phyloP scores from a whole-genome alignment of 2,797 vertebrate genomes.

The Eleutherodactylus coqui region DNA sequence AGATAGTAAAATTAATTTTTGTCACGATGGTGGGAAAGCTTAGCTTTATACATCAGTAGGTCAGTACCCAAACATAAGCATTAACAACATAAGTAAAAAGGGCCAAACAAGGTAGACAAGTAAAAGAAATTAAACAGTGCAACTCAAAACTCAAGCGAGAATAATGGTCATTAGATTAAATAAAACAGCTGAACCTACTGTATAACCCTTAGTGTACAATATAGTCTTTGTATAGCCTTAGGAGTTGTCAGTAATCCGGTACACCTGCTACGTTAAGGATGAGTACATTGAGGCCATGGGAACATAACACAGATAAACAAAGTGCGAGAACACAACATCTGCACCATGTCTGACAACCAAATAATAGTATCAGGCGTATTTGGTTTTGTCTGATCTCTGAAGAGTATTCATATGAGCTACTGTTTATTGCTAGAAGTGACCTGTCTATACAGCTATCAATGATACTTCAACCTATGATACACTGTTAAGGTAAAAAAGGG shows the following conservation, averaged over 20 bases:
- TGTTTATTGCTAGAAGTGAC: too few relatives aligned
- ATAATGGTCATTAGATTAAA: not conserved
- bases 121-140: not conserved
- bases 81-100: not conserved
- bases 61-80: not conserved
- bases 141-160: not conserved
- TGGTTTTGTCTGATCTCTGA: not conserved
- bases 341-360: not conserved
- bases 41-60: not conserved
- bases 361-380: not conserved
- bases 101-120: not conserved
- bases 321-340: not conserved
- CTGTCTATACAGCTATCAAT: too few relatives aligned
- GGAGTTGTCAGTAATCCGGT: not conserved
- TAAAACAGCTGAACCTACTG: not conserved
- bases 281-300: not conserved
- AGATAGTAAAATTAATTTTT: not conserved
- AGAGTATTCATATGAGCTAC: not conserved
- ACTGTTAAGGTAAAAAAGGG: too few relatives aligned
- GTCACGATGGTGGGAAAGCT: not conserved
- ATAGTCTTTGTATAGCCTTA: not conserved
- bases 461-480: not conserved
- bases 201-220: not conserved
- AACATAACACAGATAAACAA: conserved; percentile 9
- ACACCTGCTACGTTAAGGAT: not conserved